These are phyloP conservation scores for Lepidothrix coronata DNA, from an alignment of 2,113 vertebrate species.

Conservation along the genomic window DNA sequence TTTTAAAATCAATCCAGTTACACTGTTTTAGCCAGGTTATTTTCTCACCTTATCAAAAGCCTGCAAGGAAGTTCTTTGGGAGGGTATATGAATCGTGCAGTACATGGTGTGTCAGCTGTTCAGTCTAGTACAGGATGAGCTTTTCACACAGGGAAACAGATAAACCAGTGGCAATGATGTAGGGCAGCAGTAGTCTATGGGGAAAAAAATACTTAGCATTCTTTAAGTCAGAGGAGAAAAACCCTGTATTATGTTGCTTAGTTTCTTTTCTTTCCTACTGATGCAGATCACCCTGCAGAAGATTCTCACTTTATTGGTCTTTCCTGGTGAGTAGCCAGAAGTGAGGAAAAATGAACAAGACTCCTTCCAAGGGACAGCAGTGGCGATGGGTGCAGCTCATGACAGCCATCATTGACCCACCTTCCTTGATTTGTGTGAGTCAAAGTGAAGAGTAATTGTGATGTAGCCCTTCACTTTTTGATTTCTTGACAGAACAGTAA, in stretches of 20 bases:
- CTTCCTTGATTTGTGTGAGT: background rate
- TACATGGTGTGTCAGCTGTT: background rate
- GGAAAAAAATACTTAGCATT: background rate
- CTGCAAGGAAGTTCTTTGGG: background rate
- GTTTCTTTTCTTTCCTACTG: background rate
- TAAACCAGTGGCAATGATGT: background rate
- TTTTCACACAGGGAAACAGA: background rate
- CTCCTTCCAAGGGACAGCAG: background rate
- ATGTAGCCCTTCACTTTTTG: background rate
- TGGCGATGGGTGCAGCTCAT: background rate
- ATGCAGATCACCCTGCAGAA: background rate
- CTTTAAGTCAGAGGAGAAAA: background rate
- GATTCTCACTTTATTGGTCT: background rate
- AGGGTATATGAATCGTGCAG: background rate
- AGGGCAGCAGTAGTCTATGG: background rate
- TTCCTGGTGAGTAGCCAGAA: background rate
- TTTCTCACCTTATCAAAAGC: background rate
- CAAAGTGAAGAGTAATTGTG: background rate
- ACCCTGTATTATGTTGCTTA: background rate
- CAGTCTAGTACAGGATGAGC: background rate
- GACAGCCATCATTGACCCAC: background rate
- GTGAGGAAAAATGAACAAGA: background rate
- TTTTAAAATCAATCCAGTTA: background rate
- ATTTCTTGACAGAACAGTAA: conserved; percentile 7
- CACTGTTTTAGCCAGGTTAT: background rate